A percentile compares a stretch with the other conserved stretches of the same genome.
Conservation (phyloP, 2,113 vertebrate species). For the Myxocyprinus asiaticus region DNA sequence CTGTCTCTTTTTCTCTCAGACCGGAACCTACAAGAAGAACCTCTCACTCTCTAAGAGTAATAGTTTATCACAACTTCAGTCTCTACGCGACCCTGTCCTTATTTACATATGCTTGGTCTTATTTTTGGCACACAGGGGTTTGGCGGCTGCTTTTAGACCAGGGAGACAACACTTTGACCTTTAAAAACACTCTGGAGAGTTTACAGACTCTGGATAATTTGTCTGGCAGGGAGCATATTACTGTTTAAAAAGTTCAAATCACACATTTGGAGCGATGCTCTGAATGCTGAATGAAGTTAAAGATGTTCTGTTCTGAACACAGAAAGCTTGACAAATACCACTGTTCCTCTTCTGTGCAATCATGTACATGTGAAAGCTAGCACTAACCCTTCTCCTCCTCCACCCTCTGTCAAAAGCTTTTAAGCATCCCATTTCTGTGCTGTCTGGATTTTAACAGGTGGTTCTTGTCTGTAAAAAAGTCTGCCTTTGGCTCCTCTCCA, state of each 20-base stretch:
- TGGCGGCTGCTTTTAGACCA: neutral
- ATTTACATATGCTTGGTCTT: slow-evolving; percentile 12
- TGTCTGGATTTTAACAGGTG: slow-evolving; percentile 69
- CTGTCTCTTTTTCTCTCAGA: neutral
- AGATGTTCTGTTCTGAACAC: neutral
- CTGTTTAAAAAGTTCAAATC: neutral
- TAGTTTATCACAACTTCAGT: neutral
- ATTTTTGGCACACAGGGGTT: neutral
- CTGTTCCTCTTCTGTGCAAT: neutral
- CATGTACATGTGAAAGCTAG: slow-evolving; percentile 36
- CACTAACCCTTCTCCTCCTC: neutral
- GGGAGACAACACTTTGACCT: neutral
- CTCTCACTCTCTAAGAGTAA: neutral
- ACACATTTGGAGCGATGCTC: neutral
- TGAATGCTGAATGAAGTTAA: too few species aligned
- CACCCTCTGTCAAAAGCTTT: slow-evolving; percentile 26
- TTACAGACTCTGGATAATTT: neutral
- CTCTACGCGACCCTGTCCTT: neutral
- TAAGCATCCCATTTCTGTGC: slow-evolving; percentile 51
- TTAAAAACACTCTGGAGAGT: neutral
- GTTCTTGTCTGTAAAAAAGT: slow-evolving; percentile 73
- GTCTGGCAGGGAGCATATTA: neutral
- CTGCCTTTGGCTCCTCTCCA: slow-evolving; percentile 65
- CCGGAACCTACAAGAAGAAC: neutral
- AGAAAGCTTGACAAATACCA: neutral